Conservation (phyloP, 2,797 vertebrate species). For the Sebastes hopkinsi region DNA sequence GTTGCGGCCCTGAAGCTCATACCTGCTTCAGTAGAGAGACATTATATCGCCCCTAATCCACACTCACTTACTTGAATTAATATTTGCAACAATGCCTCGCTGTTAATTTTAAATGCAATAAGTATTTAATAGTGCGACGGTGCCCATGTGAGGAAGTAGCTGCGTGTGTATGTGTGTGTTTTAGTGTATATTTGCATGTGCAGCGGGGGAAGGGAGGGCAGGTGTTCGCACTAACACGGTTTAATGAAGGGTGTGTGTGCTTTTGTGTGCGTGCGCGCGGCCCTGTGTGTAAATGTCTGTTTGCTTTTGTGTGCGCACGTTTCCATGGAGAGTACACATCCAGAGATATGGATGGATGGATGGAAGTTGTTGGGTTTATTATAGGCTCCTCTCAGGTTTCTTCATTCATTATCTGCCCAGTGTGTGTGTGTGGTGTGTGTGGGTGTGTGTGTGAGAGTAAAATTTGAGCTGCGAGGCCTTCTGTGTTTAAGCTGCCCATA, state of each 20-base stretch:
- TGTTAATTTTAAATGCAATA: slow-evolving; percentile 55
- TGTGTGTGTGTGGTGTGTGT: slow-evolving; percentile 5
- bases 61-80: slow-evolving; percentile 43
- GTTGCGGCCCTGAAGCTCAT: neutral
- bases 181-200: slow-evolving; percentile 58
- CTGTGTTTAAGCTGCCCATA: slow-evolving; percentile 59
- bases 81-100: slow-evolving; percentile 46
- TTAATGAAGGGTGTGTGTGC: slow-evolving; percentile 64
- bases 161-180: slow-evolving; percentile 53
- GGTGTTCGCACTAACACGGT: slow-evolving; percentile 77
- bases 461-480: slow-evolving; percentile 46
- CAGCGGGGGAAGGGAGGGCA: slow-evolving; percentile 73
- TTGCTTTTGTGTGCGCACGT: slow-evolving; percentile 48
- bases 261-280: neutral
- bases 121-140: slow-evolving; percentile 50
- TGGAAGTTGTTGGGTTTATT: slow-evolving; percentile 60
- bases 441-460: slow-evolving; percentile 18
- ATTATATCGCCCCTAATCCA: neutral
- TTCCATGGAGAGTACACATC: slow-evolving; percentile 47
- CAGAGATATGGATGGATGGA: slow-evolving; percentile 23
- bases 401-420: slow-evolving; percentile 46
- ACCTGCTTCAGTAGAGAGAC: neutral
- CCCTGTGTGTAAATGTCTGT: slow-evolving; percentile 47
- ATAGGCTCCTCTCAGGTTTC: slow-evolving; percentile 53
- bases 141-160: slow-evolving; percentile 41